Base-by-base conservation (phyloP, 2,888 invertebrate genomes). In the Sminthurinus aureus region DNA sequence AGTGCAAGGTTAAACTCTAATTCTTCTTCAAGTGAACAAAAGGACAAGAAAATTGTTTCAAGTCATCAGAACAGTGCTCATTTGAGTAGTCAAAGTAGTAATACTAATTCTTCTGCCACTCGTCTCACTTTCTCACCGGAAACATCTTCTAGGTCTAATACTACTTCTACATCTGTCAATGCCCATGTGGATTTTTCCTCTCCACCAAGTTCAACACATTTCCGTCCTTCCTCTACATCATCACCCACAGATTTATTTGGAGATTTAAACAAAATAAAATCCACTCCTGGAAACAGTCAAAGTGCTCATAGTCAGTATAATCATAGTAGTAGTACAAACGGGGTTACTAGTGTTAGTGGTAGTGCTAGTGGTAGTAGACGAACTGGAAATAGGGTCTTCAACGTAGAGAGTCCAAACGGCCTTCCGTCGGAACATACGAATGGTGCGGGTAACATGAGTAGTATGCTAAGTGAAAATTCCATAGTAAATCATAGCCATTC, bases 211-310 rank as follows among this genome's bases (percentile, higher is more conserved):
- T 15, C 75, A 38, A 0, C 78, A 9, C 58, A 52, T 77, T 24
- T 51, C 77, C 52, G 13, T 24, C 51, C 75, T 2, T 75, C 75
- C 75, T 69, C 73, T 24, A 67, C 80, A 4, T n/a, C 71, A 3
- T 71, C 71, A 24, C 12, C 26, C 18, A 52, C 24, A 0, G 26
- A 69, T 24, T 50, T 74, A 24, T 81, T 81, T 74, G 81, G 73
- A 12, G 74, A 81, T 52, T 64, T 81, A 11, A 24, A 15, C 13
- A 81, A 81, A 74, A 81, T 81, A 74, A 81, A 81, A 81, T 81
- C 81, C 24, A 81, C 38, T 20, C 64, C 58, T 24, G 73, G 38
- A 24, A n/a, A 18, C 6, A 52, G 20, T 22, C 20, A 3, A 13
- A 20, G 71, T 71, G 15, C 22, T 22, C n/a, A n/a, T n/a, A 71